Base-by-base conservation (phyloP, 2,888 invertebrate species). In the Alsophila aescularia region DNA sequence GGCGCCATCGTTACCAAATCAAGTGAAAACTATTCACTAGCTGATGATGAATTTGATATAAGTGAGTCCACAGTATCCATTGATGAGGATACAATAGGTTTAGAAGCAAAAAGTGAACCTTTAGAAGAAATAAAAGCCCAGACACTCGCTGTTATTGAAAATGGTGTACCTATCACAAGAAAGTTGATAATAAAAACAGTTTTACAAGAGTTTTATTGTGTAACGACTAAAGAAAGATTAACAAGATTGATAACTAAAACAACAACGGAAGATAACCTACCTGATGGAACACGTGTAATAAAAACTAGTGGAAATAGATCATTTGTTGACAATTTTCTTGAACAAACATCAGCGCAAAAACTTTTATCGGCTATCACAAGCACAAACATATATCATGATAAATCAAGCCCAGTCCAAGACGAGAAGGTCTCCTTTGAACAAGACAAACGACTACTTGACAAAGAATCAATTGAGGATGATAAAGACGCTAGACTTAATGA, bases 1-100 rank as follows among this genome's bases (percentile, higher is more conserved):
- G 55, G 58, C 0, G 52, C 55, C 0, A 48, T 43, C 3, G 40
- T 61, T 1, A 50, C 50, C 0, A 55, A 42, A 15, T 27, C 40
- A 21, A 50, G 32, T 13, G 58, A 58, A 50, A 40, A 27, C 2
- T 27, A 55, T 1, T 42, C 43, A 12, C 39, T 61, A 14, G 2
- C 13, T 16, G 61, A 61, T 50, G 52, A 40, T 4, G 41, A 32
- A n/a, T 37, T 52, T 21, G 49, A 45, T 6, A 7, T 47, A 0
- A 34, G 8, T 40, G 44, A 34, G 8, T 8, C 14, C 0, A 13
- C 13, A 8, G 32, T 37, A 12, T 15, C 35, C 6, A 9, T n/a
- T 21, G 40, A 54, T 35, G 18, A 16, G 3, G 39, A 1, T 15
- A 12, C 49, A 15, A 18, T 14, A 14, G 49, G 36, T 2, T 54